phyloP scores from a whole-genome alignment of 2,113 vertebrate species.

The Triplophysa rosa region DNA sequence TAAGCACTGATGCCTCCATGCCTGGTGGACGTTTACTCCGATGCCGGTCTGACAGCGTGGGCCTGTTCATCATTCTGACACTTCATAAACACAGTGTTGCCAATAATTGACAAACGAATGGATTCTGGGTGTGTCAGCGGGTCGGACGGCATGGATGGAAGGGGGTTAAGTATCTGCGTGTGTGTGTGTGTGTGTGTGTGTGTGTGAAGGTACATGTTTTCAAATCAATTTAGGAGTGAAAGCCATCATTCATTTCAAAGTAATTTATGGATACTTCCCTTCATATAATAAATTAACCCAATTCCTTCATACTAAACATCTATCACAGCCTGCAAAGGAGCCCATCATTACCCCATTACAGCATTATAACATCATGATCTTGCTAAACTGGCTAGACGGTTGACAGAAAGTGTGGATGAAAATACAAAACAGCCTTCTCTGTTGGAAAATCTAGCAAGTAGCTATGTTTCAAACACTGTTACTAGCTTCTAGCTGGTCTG shows the following conservation, averaged over 20 bases:
- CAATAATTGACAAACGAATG: conserved; percentile 55
- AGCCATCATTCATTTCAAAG: conserved; percentile 53
- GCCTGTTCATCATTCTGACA: conserved; percentile 56
- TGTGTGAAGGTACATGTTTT: conserved; percentile 38
- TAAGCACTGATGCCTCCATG: conserved; percentile 49
- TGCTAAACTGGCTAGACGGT: not conserved
- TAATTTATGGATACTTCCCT: conserved; percentile 43
- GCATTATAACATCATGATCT: not conserved
- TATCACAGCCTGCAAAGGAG: not conserved
- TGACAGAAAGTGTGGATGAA: not conserved
- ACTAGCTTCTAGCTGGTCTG: too few species aligned
- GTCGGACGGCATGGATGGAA: not conserved
- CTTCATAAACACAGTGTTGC: conserved; percentile 49
- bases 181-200: conserved; percentile 20
- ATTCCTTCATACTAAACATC: not conserved
- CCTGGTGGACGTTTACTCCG: conserved; percentile 35
- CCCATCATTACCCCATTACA: not conserved
- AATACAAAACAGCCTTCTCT: not conserved
- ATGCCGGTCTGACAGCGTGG: conserved; percentile 22
- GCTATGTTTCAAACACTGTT: not conserved
- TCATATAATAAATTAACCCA: conserved; percentile 40
- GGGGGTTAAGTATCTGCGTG: not conserved
- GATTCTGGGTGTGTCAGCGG: conserved; percentile 12
- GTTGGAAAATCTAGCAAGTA: too few species aligned
- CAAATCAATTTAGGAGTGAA: conserved; percentile 58